Percentiles rank a stretch among this genome's conserved stretches.
Evolutionary conservation across 2,113 vertebrate genomes (phyloP).

Genomic region (Shinisaurus crocodilurus): DNA sequence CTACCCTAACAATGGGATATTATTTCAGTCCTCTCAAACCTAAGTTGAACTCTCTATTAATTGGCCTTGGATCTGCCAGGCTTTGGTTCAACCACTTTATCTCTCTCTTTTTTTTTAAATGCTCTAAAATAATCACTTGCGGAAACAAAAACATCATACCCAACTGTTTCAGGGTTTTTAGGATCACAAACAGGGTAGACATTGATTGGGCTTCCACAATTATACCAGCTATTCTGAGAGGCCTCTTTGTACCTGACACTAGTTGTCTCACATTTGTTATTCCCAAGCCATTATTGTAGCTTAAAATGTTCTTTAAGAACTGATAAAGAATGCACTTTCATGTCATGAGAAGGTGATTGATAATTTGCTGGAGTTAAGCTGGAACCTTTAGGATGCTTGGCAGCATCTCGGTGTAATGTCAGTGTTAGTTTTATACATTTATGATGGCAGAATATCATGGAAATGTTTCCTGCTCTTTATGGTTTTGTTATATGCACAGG

Average conservation of each 20-base stretch:
- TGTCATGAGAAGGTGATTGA: neutral
- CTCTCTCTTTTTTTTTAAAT: neutral
- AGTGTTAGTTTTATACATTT: neutral
- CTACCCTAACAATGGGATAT: neutral
- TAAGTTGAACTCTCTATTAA: neutral
- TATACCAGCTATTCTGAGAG: neutral
- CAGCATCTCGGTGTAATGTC: neutral
- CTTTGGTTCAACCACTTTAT: neutral
- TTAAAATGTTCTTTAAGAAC: neutral
- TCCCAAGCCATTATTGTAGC: rapidly evolving
- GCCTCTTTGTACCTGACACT: neutral
- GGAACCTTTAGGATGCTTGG: neutral
- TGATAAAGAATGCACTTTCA: neutral
- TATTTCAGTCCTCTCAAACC: neutral
- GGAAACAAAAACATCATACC: neutral
- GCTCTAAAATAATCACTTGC: neutral
- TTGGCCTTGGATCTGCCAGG: neutral
- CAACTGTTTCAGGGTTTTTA: neutral
- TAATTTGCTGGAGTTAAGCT: neutral
- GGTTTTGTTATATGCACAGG: neutral
- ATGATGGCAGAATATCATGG: neutral
- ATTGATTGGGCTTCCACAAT: neutral
- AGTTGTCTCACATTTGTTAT: rapidly evolving
- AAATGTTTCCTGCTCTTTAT: neutral
- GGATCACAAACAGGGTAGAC: neutral